Percentiles rank a stretch among this genome's conserved stretches.
Evolutionary conservation across 2,888 invertebrate genomes (phyloP).

Genomic region (Liposcelis brunnea): DNA sequence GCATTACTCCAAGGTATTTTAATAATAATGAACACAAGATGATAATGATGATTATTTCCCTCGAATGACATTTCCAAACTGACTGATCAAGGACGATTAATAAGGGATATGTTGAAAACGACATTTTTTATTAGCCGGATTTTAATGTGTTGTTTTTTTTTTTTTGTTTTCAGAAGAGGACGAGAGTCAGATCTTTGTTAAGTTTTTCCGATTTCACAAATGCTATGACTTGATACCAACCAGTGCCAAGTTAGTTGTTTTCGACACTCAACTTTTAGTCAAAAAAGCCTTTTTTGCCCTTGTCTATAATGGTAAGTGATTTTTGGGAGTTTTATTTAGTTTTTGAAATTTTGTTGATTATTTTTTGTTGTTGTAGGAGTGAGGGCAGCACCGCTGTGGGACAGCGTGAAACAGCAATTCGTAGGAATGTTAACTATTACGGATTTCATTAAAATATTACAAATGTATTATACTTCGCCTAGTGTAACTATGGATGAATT

Average conservation of each 20-base stretch:
- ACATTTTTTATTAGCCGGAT: no score
- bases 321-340: neutral
- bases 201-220: conserved; percentile 99
- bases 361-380: conserved; percentile 44
- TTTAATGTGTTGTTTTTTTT: conserved; percentile 16
- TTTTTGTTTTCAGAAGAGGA: conserved; percentile 68
- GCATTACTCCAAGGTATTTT: conserved; percentile 44
- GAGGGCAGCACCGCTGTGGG: conserved; percentile 95
- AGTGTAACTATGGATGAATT: conserved; percentile 87
- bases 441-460: conserved; percentile 95
- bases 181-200: conserved; percentile 92
- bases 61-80: no score
- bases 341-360: neutral
- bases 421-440: conserved; percentile 99
- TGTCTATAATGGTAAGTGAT: conserved; percentile 78
- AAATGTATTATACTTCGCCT: conserved; percentile 93
- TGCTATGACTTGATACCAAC: conserved; percentile 99
- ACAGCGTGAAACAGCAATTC: conserved; percentile 76
- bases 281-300: conserved; percentile 99
- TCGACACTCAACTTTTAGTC: conserved; percentile 94
- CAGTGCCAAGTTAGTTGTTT: conserved; percentile 96
- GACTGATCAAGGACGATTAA: neutral
- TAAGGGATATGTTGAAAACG: neutral
- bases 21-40: neutral
- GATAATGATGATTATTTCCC: no score